Base-by-base conservation (phyloP, 2,888 invertebrate genomes). In the Volucella zonaria region DNA sequence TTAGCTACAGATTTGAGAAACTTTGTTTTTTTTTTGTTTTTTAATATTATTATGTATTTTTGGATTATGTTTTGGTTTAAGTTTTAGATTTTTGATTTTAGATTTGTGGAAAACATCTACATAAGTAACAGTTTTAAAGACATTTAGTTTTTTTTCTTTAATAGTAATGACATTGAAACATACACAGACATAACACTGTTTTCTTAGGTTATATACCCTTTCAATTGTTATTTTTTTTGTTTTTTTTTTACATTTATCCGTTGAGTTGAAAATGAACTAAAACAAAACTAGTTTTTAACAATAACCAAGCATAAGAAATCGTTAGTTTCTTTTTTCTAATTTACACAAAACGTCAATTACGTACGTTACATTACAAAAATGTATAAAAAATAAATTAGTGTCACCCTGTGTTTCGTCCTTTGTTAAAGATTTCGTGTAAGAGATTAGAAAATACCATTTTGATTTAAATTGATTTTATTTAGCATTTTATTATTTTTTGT, bases 161-260 rank as follows among this genome's bases (percentile, higher is more conserved):
- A 73, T 80, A 85, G 81, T 81, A 77, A 81, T 85, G 81, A 85
- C 85, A 85, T 85, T 85, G 85, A 85, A 85, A 85, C 85, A 85
- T 85, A 85, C 81, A 81, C 81, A 85, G 85, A 85, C 81, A 85
- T 85, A 85, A 85, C 81, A 85, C 85, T 71, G 38, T 77, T 76
- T 58, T 76, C 4, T 31, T 31, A 31, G 49, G 54, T 56, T 66
- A 49, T 45, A 3, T 56, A 31, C 15, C 52, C 43, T 8, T 52
- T 61, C 31, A 31, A 23, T 23, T 23, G 18, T 56, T 51, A 11
- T 56, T 66, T 67, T 14, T 12, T 62, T 18, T 56, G 49, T 38
- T 51, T 58, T 42, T 67, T 59, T 47, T 66, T 75, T 43, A 71
- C 67, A 75, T 68, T 71, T 76, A 71, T 76, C 47, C 31, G 11